Evolutionary conservation across 2,888 invertebrate genomes (phyloP).

Genomic region (Drosophila neoperkinsi): DNA sequence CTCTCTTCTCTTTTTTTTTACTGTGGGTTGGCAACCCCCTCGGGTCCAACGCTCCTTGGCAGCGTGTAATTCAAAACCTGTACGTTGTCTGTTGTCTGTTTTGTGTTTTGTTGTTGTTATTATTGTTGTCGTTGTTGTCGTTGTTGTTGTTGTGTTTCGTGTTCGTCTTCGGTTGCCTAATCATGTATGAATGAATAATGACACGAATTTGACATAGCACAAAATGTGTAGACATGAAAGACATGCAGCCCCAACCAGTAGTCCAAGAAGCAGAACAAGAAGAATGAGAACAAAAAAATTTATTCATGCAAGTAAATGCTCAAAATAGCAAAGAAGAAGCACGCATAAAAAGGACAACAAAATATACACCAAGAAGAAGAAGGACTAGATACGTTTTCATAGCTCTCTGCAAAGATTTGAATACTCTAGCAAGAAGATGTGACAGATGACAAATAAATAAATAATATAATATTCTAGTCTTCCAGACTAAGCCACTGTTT

Average conservation of each 20-base stretch:
- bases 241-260: slow-evolving; percentile 45
- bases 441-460: background rate
- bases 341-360: slow-evolving; percentile 9
- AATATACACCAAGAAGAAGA: slow-evolving; percentile 19
- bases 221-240: slow-evolving; percentile 64
- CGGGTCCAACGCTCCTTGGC: slow-evolving; percentile 35
- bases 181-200: slow-evolving; percentile 83
- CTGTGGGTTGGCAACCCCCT: slow-evolving; percentile 26
- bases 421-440: background rate
- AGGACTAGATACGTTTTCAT: background rate
- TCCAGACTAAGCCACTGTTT: background rate
- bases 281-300: slow-evolving; percentile 47
- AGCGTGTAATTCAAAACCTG: slow-evolving; percentile 74
- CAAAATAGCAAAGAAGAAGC: slow-evolving; percentile 35
- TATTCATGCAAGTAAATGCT: slow-evolving; percentile 78
- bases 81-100: slow-evolving; percentile 44
- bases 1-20: background rate
- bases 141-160: slow-evolving; percentile 9
- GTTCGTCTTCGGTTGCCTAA: slow-evolving; percentile 58
- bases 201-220: slow-evolving; percentile 79
- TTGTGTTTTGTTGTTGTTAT: slow-evolving; percentile 31
- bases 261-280: background rate
- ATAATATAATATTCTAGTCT: background rate
- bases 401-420: background rate
- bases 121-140: slow-evolving; percentile 11